Percentiles rank a stretch among this genome's conserved stretches.
phyloP scores from a whole-genome alignment of 1,140 invertebrate genomes.

The Drosophila saltans region DNA sequence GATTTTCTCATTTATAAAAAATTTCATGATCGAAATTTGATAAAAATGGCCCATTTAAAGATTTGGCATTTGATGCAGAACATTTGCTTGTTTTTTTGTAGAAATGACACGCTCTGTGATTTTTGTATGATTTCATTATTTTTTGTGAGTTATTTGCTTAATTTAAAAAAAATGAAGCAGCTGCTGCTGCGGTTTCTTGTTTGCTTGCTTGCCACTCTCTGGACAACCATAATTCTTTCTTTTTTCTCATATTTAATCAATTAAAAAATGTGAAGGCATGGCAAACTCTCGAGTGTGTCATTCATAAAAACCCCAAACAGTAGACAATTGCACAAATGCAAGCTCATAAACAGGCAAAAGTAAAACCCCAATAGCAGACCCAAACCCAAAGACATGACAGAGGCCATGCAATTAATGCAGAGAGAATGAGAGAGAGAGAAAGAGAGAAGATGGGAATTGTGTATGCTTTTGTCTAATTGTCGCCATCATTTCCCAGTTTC shows the following conservation, averaged over 20 bases:
- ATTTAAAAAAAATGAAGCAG: slow-evolving; percentile 4
- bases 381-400: background rate
- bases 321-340: slow-evolving; percentile 53
- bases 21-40: slow-evolving; percentile 22
- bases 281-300: background rate
- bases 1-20: too few species aligned
- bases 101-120: background rate
- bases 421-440: background rate
- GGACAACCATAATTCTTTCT: slow-evolving; percentile 17
- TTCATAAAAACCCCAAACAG: slow-evolving; percentile 28
- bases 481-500: slow-evolving; percentile 57
- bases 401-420: background rate
- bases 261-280: slow-evolving; percentile 60
- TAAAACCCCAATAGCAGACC: slow-evolving; percentile 29
- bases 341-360: slow-evolving; percentile 30
- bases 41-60: slow-evolving; percentile 31
- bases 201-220: background rate
- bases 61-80: slow-evolving; percentile 52
- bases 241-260: slow-evolving; percentile 69
- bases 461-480: slow-evolving; percentile 75
- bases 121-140: slow-evolving; percentile 1
- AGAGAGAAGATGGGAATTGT: slow-evolving; percentile 19
- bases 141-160: background rate
- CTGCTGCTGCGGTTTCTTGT: slow-evolving; percentile 8
- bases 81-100: slow-evolving; percentile 33